A percentile compares a stretch with the other conserved stretches of the same genome.
Conservation (phyloP, 2,888 invertebrate genomes). For the Hypercompe scribonia region DNA sequence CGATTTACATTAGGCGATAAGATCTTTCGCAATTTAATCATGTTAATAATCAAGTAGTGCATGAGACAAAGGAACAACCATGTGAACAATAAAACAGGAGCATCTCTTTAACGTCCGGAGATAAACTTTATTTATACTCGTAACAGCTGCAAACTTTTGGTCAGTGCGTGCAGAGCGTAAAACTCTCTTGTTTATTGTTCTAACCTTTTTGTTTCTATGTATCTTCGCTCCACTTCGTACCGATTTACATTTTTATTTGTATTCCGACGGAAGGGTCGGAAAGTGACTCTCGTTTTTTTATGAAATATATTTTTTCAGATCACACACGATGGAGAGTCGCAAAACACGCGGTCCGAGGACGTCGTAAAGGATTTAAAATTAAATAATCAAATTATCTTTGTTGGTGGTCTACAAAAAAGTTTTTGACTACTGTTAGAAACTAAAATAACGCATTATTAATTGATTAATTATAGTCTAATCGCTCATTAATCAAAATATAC, state of each 20-base stretch:
- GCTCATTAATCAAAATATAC: too few relatives aligned
- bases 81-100: constrained; percentile 79
- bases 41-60: constrained; percentile 34
- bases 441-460: not conserved
- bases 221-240: constrained; percentile 52
- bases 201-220: constrained; percentile 77
- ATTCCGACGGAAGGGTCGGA: constrained; percentile 60
- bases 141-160: constrained; percentile 87
- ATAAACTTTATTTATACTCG: constrained; percentile 84
- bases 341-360: not conserved
- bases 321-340: constrained; percentile 63
- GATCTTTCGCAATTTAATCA: not conserved
- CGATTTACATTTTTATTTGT: constrained; percentile 63
- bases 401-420: constrained; percentile 14
- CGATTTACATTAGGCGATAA: not conserved
- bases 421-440: not conserved
- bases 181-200: constrained; percentile 71
- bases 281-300: constrained; percentile 56
- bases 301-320: constrained; percentile 45
- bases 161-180: constrained; percentile 73
- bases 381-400: constrained; percentile 8
- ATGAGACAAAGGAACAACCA: constrained; percentile 76
- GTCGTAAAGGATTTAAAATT: constrained; percentile 20
- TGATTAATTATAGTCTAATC: too few relatives aligned
- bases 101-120: constrained; percentile 81